Evolutionary conservation across 2,797 vertebrate genomes (phyloP), one percentile per base, ranked within the genome.

Genomic region (Monodelphis domestica): DNA sequence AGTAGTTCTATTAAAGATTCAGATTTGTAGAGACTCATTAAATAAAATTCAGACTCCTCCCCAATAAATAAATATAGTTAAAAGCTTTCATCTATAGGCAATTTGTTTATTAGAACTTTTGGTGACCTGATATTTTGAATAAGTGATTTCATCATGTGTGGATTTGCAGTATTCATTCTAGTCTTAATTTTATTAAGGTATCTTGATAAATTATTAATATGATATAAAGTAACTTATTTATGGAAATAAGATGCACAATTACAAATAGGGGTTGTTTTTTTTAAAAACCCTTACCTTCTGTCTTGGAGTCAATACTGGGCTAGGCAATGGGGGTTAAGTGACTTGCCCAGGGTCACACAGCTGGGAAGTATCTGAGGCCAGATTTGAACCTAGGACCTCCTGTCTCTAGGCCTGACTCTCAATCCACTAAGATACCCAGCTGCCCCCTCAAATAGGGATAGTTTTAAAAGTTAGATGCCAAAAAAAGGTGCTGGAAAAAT

Each of bases 231-330:
- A n/a, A n/a, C 87, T 88, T 70, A n/a, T 78, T 55, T 94, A 51
- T 33, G 53, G 6, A 90, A 5, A 78, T 26, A 29, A 57, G 29
- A 91, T 3, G 55, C 1, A 70, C 24, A 95, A 55, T 92, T 56
- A 51, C 96, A 91, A 90, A 51, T 88, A 95, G 90, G 51, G 1
- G 87, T 70, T 91, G 57, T 93, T 88, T 90, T 93, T n/a, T n/a
- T n/a, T n/a, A n/a, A n/a, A n/a, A n/a, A n/a, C n/a, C n/a, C n/a
- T n/a, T n/a, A n/a, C n/a, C n/a, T n/a, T n/a, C n/a, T n/a, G n/a
- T n/a, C n/a, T n/a, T n/a, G n/a, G n/a, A n/a, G n/a, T n/a, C n/a
- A n/a, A n/a, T n/a, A n/a, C n/a, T n/a, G n/a, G n/a, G n/a, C n/a
- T n/a, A n/a, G n/a, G n/a, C n/a, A n/a, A n/a, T n/a, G n/a, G n/a